These are phyloP conservation scores for Eospalax fontanierii DNA, from an alignment of 2,797 vertebrate genomes.

Conservation along the genomic window DNA sequence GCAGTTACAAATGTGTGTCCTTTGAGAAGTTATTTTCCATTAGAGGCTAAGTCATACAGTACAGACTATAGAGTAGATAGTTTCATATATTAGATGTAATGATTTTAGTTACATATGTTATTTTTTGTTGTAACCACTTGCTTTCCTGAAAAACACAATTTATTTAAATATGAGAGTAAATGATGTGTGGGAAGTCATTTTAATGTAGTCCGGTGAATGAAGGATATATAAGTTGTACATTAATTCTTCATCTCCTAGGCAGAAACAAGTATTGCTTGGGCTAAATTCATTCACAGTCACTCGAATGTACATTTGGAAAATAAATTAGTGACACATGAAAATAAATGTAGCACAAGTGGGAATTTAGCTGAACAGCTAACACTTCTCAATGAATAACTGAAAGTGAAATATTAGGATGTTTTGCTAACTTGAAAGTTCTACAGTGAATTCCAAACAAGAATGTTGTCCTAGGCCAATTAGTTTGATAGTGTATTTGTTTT, in stretches of 20 bases:
- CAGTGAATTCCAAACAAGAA: constrained; percentile 39
- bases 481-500: neutral
- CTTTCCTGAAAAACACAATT: constrained; percentile 89
- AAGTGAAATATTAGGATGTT: constrained; percentile 21
- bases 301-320: constrained; percentile 81
- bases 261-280: constrained; percentile 60
- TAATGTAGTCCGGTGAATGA: constrained; percentile 82
- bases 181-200: constrained; percentile 87
- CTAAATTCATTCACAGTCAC: constrained; percentile 54
- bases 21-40: constrained; percentile 72
- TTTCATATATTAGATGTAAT: constrained; percentile 83
- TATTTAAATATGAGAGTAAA: constrained; percentile 88
- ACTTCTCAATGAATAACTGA: neutral
- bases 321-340: constrained; percentile 73
- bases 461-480: neutral
- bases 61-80: constrained; percentile 57
- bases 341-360: constrained; percentile 61
- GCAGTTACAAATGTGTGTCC: constrained; percentile 75
- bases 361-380: constrained; percentile 68
- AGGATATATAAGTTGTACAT: constrained; percentile 60
- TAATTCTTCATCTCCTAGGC: constrained; percentile 65
- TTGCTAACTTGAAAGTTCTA: neutral
- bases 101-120: constrained; percentile 84
- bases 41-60: constrained; percentile 41
- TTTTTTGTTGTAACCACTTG: constrained; percentile 84